phyloP scores from a whole-genome alignment of 2,797 vertebrate species.

The Tapirus indicus region DNA sequence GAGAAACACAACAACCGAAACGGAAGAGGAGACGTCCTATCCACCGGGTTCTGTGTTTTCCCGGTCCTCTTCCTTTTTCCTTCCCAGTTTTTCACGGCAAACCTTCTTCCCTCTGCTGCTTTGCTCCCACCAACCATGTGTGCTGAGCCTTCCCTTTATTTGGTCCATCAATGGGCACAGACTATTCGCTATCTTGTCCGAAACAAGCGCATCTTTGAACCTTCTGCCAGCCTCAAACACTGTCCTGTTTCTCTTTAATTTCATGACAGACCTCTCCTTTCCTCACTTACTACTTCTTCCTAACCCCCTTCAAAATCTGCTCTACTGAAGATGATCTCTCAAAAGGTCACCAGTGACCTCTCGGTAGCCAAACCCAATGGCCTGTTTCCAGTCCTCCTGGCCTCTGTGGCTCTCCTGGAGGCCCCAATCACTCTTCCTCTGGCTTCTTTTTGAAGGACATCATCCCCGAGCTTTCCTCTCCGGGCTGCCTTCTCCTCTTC shows the following conservation, averaged over 20 bases:
- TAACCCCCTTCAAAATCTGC: neutral
- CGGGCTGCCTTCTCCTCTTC: neutral
- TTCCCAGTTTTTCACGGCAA: neutral
- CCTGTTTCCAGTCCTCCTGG: neutral
- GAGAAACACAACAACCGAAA: neutral
- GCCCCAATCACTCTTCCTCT: neutral
- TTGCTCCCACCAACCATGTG: too few relatives aligned
- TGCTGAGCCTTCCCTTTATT: neutral
- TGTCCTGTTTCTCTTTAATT: neutral
- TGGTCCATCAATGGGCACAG: neutral
- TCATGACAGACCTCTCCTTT: neutral
- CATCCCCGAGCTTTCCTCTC: neutral
- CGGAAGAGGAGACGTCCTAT: neutral
- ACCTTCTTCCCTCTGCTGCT: neutral
- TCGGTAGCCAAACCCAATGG: neutral
- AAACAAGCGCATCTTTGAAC: neutral
- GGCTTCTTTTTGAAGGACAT: neutral
- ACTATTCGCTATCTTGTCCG: neutral
- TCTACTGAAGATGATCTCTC: neutral
- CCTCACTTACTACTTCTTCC: neutral
- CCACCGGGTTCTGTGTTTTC: neutral
- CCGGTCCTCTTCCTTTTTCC: neutral
- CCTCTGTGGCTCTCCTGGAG: neutral
- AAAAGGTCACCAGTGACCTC: neutral
- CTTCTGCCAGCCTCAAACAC: neutral